Evolutionary conservation across 2,113 vertebrate species (phyloP), one percentile per base, ranked within the genome.

Genomic region (Oreochromis aureus): DNA sequence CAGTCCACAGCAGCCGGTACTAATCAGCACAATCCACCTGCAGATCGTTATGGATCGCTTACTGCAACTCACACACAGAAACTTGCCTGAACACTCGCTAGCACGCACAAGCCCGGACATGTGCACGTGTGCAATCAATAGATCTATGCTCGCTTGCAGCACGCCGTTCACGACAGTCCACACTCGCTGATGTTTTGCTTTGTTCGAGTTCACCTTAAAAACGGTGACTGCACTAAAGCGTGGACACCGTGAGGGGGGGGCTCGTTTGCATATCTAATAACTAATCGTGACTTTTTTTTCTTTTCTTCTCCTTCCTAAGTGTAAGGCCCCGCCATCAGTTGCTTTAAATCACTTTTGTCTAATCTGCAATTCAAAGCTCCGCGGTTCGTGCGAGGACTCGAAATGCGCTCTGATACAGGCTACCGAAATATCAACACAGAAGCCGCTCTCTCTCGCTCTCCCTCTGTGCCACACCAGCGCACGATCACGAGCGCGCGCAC

Each of bases 1-100:
- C 94, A 86, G 95, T 94, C 94, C 91, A 86, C 94, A 93, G 95
- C 96, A 96, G 94, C 95, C 94, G 96, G 95, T 95, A 95, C 94
- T 96, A 96, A 96, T 95, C 95, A 96, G 95, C 94, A 89, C 86
- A 90, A 95, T 96, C 94, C 96, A 96, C 96, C 96, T 96, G 96
- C 96, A 96, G 93, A 95, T 96, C 95, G 96, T 96, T 96, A 96
- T 94, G 95, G 95, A 96, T 96, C 95, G 95, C 94, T 96, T 96
- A 95, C 94, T 91, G 93, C 94, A 92, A 94, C 91, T 82, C 85
- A 84, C 90, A 83, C 88, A 86, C 81, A 27, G 24, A 87, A 76
- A 89, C 80, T 81, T 71, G 81, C 66, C 61, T 48, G 39, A 81
- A 87, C 73, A 41, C 66, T 84, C 81, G 66, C 83, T 44, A 73